Conservation (phyloP, 2,113 vertebrate species). For the Nasalis larvatus region DNA sequence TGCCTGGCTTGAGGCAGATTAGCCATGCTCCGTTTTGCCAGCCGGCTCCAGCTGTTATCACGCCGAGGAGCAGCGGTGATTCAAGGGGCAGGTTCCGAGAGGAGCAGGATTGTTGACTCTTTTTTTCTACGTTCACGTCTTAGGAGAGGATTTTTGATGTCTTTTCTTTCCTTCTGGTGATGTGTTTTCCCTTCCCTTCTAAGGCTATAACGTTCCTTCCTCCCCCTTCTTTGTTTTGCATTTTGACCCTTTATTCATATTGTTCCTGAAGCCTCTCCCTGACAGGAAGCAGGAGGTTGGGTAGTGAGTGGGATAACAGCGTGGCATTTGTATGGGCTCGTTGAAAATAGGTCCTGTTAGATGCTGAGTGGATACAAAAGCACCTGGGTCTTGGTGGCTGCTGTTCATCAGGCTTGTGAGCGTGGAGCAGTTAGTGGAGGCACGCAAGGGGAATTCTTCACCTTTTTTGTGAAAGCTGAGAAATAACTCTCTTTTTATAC, state of each 20-base stretch:
- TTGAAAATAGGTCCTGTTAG: slow-evolving; percentile 28
- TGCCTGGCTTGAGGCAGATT: neutral
- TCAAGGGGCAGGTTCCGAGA: neutral
- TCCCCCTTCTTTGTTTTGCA: neutral
- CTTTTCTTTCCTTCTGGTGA: neutral
- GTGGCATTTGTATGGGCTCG: neutral
- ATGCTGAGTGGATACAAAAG: slow-evolving; percentile 12
- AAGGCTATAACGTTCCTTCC: neutral
- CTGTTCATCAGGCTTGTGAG: neutral
- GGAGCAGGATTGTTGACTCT: neutral
- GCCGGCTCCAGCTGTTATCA: neutral
- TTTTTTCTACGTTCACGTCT: neutral
- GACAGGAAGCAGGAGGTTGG: neutral
- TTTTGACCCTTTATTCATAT: neutral
- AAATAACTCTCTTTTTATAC: slow-evolving; percentile 43
- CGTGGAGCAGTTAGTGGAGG: neutral
- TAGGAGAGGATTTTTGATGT: slow-evolving; percentile 4
- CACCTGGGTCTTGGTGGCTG: neutral
- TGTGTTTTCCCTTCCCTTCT: neutral
- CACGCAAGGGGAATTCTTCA: slow-evolving; percentile 30
- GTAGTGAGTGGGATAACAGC: neutral
- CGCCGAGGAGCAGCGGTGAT: neutral
- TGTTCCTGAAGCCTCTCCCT: neutral
- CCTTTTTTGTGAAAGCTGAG: slow-evolving; percentile 32
- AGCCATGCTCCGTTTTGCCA: neutral